These are phyloP conservation scores for Heterodera schachtii DNA, from an alignment of 1,140 invertebrate genomes.

Conservation along the genomic window DNA sequence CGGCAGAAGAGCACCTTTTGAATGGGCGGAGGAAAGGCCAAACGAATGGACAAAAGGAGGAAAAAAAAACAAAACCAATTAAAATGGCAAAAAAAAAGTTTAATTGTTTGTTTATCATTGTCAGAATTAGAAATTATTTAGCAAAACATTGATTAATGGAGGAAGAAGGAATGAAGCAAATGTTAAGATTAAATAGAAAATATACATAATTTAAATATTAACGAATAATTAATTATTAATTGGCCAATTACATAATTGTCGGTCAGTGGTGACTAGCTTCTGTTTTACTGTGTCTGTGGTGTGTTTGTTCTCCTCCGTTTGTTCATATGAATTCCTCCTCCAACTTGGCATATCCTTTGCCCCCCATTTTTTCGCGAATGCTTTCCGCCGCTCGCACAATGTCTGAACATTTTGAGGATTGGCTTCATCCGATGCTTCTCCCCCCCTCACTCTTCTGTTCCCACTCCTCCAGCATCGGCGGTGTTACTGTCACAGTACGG, in stretches of 20 bases:
- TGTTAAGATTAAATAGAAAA: too few species aligned
- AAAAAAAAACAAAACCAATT: too few species aligned
- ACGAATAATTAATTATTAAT: too few species aligned
- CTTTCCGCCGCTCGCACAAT: conserved; percentile 40
- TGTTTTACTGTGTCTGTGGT: not conserved
- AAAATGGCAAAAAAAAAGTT: too few species aligned
- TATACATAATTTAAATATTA: too few species aligned
- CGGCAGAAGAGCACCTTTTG: conserved; percentile 3
- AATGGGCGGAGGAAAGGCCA: not conserved
- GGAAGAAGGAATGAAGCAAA: too few species aligned
- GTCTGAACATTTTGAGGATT: conserved; percentile 25
- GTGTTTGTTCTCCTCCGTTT: not conserved
- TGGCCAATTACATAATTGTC: too few species aligned
- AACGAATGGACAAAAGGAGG: not conserved
- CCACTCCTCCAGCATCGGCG: conserved; percentile 34
- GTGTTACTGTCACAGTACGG: conserved; percentile 34
- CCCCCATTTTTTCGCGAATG: conserved; percentile 35
- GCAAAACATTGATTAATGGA: too few species aligned
- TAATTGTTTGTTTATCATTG: too few species aligned
- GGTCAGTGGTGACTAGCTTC: not conserved
- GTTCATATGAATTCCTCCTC: conserved; percentile 30
- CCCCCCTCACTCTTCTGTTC: conserved; percentile 34
- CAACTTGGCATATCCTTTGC: conserved; percentile 28
- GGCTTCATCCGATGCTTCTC: not conserved
- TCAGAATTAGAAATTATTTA: too few species aligned